Base-by-base conservation (phyloP, 2,113 vertebrate species). In the Condylura cristata region DNA sequence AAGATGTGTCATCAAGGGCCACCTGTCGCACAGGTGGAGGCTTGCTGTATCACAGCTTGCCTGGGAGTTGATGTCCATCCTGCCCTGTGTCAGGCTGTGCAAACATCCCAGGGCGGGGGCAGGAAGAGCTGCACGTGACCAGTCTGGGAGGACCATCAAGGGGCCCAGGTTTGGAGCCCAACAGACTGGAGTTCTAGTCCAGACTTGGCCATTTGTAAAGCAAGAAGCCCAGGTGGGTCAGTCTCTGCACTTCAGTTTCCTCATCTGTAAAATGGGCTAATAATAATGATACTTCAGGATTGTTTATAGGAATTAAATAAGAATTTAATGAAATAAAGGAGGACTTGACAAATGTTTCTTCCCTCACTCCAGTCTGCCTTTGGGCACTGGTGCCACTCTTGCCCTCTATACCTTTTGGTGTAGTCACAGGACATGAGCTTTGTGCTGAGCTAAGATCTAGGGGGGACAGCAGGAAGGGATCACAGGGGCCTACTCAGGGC, bases 11-110 rank as follows among this genome's bases (percentile, higher is more conserved):
- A 87, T 37, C 3, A 5, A 22, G 48, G 92, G 71, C 84, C 98
- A 98, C 97, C 98, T 98, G 98, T 96, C 95, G 3, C 58, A 68
- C 0, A 2, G 82, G 74, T 60, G 80, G 96, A 41, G 89, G 1
- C 56, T 28, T 96, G 70, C 10, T 14, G 0, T 91, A 30, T 70
- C 53, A 37, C 4, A 70, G 95, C 91, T 91, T 93, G 26, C 60
- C 96, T 56, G 20, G 0, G 0, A 0, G 0, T 91, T 92, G 91
- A 24, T 0, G 51, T 63, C 48, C 94, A 79, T 85, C 22, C 0
- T 37, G 63, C 37, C 76, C 60, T 17, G 83, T 2, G 7, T 44
- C 93, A 89, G 96, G 95, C 1, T 0, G 61, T 10, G 6, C 22
- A 22, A 0, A 0, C 13, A 0, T 5, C 8, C n/a, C 51, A 66